Percentiles rank a stretch among this genome's conserved stretches.
Conservation (phyloP, 2,113 vertebrate species). For the Megaceryle maxima region DNA sequence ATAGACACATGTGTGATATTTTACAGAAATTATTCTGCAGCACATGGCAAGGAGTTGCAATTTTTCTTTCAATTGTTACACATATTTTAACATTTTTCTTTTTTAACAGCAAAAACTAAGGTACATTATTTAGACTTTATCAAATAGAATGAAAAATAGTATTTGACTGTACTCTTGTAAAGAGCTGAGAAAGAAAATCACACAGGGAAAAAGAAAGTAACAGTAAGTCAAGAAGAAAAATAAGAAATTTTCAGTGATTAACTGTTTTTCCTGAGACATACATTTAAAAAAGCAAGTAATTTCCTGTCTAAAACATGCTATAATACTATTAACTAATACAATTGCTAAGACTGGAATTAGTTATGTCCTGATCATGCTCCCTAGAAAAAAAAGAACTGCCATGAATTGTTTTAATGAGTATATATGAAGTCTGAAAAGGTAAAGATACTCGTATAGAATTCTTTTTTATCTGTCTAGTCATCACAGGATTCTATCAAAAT, state of each 20-base stretch:
- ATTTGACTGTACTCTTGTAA: background rate
- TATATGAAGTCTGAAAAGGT: conserved; percentile 6
- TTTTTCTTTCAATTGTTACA: conserved; percentile 27
- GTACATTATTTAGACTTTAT: background rate
- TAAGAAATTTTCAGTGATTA: background rate
- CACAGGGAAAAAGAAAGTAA: background rate
- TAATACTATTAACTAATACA: background rate
- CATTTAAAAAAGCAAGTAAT: background rate
- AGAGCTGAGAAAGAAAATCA: background rate
- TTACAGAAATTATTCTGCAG: background rate
- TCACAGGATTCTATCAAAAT: conserved; percentile 24
- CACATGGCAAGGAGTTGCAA: background rate
- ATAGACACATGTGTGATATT: background rate
- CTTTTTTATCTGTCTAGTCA: conserved; percentile 41
- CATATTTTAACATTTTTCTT: conserved; percentile 7
- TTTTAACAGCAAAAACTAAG: background rate
- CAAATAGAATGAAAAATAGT: background rate
- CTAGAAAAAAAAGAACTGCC: background rate
- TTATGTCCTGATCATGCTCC: background rate
- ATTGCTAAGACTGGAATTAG: background rate
- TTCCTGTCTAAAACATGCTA: background rate
- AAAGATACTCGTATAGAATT: conserved; percentile 34
- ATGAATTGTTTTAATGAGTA: background rate
- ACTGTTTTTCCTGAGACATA: background rate
- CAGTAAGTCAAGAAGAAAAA: background rate